Conservation (phyloP, 2,797 vertebrate species). For the Saguinus oedipus region DNA sequence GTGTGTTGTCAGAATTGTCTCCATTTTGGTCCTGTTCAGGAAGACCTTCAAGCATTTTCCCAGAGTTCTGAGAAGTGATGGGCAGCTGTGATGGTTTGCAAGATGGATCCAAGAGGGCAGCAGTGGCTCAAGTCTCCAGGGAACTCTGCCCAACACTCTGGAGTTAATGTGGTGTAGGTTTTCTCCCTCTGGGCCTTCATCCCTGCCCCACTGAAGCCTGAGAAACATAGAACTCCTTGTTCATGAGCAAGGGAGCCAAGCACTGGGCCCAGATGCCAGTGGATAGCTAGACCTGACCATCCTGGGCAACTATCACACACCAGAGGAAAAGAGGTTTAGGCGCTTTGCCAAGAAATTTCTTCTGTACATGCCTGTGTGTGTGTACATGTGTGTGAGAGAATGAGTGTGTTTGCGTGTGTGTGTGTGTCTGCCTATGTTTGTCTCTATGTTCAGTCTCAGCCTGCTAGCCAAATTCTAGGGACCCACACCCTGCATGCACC, state of each 20-base stretch:
- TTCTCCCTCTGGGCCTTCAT: too few species aligned
- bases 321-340: neutral
- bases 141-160: neutral
- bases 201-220: neutral
- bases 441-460: neutral
- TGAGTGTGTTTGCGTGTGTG: neutral
- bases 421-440: neutral
- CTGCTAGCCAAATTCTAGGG: neutral
- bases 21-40: neutral
- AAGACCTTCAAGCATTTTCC: neutral
- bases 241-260: neutral
- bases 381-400: neutral
- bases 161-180: too few species aligned
- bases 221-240: neutral
- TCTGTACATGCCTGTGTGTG: neutral
- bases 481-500: neutral
- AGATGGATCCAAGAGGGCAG: neutral
- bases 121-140: neutral
- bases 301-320: neutral
- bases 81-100: neutral
- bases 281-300: neutral
- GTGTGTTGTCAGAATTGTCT: neutral
- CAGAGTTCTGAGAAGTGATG: neutral
- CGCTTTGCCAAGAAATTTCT: neutral
- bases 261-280: neutral